A percentile compares a stretch with the other conserved stretches of the same genome.
phyloP scores from a whole-genome alignment of 2,113 vertebrate genomes.

The Urocitellus parryii region DNA sequence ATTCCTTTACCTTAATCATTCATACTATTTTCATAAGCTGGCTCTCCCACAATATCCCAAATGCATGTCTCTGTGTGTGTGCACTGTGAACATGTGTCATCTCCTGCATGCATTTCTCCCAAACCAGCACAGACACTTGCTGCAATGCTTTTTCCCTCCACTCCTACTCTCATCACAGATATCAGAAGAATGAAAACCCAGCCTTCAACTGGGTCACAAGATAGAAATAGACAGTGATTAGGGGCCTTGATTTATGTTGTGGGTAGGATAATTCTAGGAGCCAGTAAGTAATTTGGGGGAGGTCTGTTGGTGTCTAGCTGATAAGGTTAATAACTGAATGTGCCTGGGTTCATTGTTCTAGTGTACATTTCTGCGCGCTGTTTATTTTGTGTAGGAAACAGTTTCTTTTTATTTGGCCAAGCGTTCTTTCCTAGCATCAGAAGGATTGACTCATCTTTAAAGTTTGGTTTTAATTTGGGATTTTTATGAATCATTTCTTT shows the following conservation, averaged over 20 bases:
- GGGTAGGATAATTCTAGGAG: slow-evolving; percentile 67
- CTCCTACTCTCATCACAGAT: slow-evolving; percentile 54
- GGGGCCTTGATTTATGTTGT: slow-evolving; percentile 44
- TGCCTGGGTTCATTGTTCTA: slow-evolving; percentile 70
- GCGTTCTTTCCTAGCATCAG: slow-evolving; percentile 79
- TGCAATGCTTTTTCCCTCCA: slow-evolving; percentile 66
- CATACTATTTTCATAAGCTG: slow-evolving; percentile 65
- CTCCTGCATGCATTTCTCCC: slow-evolving; percentile 75
- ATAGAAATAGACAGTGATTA: slow-evolving; percentile 61
- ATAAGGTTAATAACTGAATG: slow-evolving; percentile 67
- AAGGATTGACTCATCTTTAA: slow-evolving; percentile 79
- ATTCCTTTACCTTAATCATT: slow-evolving; percentile 65
- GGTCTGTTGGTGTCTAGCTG: slow-evolving; percentile 58
- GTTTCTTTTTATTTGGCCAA: slow-evolving; percentile 78
- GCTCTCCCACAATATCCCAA: slow-evolving; percentile 63
- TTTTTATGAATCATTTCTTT: slow-evolving; percentile 67
- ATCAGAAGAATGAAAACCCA: slow-evolving; percentile 69
- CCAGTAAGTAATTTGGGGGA: slow-evolving; percentile 71
- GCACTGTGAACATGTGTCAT: slow-evolving; percentile 63
- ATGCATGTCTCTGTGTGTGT: slow-evolving; percentile 79
- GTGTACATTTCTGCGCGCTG: slow-evolving; percentile 67
- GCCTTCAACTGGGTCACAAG: slow-evolving; percentile 62
- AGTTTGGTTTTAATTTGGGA: slow-evolving; percentile 56
- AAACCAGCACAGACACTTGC: slow-evolving; percentile 66
- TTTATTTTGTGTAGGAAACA: slow-evolving; percentile 76